These are phyloP conservation scores for Rafetus swinhoei DNA, from an alignment of 2,113 vertebrate genomes.

Conservation along the genomic window DNA sequence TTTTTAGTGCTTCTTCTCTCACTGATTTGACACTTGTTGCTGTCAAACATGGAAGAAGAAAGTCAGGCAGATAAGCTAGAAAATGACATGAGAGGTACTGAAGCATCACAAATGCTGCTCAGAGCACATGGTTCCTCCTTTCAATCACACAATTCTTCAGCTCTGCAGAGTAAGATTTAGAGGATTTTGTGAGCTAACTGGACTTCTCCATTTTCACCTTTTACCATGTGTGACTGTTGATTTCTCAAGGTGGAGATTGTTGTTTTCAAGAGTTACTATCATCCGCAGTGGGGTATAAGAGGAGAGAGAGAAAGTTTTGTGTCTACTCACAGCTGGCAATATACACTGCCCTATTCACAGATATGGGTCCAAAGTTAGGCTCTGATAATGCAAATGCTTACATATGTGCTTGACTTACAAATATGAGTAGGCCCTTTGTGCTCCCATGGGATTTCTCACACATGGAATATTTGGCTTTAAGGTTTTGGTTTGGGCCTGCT, in stretches of 20 bases:
- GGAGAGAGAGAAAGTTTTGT: neutral
- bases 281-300: neutral
- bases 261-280: neutral
- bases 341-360: neutral
- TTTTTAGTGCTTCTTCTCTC: neutral
- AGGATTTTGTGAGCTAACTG: conserved; percentile 43
- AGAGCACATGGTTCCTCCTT: conserved; percentile 47
- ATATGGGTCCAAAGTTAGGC: neutral
- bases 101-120: conserved; percentile 59
- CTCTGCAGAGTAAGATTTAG: conserved; percentile 18
- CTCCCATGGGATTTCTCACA: neutral
- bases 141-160: conserved; percentile 42
- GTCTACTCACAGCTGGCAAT: neutral
- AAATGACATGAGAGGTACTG: conserved; percentile 54
- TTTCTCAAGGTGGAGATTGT: neutral
- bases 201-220: neutral
- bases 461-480: neutral
- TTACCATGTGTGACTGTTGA: neutral
- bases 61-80: conserved; percentile 30
- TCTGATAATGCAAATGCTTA: neutral
- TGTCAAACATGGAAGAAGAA: conserved; percentile 44
- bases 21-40: conserved; percentile 36
- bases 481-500: neutral
- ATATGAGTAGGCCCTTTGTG: neutral
- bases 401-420: neutral